These are phyloP conservation scores for Conus ventricosus DNA, from an alignment of 1,140 invertebrate species.

Conservation along the genomic window DNA sequence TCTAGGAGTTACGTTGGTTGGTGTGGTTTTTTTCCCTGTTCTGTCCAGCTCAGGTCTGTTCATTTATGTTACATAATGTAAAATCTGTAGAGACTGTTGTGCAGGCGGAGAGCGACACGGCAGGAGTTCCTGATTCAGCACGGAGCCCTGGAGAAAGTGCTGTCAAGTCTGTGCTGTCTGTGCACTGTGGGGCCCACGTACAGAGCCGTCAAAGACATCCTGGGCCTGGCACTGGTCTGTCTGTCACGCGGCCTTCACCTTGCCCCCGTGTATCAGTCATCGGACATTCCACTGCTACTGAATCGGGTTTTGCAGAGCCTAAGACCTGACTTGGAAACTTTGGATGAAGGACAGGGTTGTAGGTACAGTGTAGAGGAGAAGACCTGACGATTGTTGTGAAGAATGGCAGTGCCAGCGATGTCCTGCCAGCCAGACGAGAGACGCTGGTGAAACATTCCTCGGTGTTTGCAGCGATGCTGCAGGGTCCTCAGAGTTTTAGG, in stretches of 20 bases:
- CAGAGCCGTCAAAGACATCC: constrained; percentile 1
- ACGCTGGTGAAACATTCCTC: constrained; percentile 45
- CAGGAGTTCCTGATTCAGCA: constrained; percentile 14
- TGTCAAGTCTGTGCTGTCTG: constrained; percentile 1
- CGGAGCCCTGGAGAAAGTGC: constrained; percentile 15
- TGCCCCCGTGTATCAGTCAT: neutral
- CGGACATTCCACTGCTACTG: neutral
- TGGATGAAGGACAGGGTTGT: neutral
- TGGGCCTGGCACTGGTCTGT: constrained; percentile 1
- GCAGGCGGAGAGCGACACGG: constrained; percentile 5
- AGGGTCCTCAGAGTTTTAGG: constrained; percentile 48
- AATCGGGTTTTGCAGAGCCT: neutral
- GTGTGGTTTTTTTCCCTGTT: no score
- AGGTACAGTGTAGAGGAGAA: neutral
- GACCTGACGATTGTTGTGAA: constrained; percentile 12
- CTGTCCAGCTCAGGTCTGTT: no score
- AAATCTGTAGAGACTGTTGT: neutral
- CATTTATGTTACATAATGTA: no score
- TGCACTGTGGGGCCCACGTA: neutral
- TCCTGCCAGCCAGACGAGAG: constrained; percentile 43
- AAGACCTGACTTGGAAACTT: neutral
- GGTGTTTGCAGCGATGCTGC: constrained; percentile 63
- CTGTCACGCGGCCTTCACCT: neutral
- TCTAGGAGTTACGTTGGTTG: no score
- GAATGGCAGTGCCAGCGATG: constrained; percentile 18